Percentiles rank a stretch among this genome's conserved stretches.
phyloP scores from a whole-genome alignment of 2,888 invertebrate genomes.

The Microchrysa polita region DNA sequence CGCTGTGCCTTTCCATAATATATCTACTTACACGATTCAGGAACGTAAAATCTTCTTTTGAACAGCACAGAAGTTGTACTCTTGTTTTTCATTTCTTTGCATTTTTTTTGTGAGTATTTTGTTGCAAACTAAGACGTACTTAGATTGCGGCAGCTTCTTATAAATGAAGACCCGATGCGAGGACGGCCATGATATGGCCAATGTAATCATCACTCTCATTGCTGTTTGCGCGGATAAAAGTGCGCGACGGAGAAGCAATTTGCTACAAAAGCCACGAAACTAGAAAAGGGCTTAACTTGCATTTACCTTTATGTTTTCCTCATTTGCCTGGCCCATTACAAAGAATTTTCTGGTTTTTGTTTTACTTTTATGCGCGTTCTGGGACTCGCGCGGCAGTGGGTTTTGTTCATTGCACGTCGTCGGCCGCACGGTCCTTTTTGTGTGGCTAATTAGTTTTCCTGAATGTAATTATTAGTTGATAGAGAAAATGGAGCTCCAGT shows the following conservation, averaged over 20 bases:
- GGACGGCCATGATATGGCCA: conserved; percentile 18
- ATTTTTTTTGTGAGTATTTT: no score
- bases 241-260: background rate
- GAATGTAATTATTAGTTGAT: conserved; percentile 14
- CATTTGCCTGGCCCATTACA: background rate
- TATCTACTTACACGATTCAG: background rate
- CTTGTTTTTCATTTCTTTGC: background rate
- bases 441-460: conserved; percentile 1
- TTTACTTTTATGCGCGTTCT: no score
- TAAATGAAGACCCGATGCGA: conserved; percentile 1
- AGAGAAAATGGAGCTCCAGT: background rate
- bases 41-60: conserved; percentile 11
- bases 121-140: background rate
- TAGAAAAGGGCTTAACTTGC: background rate
- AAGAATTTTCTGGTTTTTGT: background rate
- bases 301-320: background rate
- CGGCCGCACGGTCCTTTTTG: background rate
- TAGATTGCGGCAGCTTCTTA: background rate
- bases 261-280: conserved; percentile 23
- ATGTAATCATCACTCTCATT: conserved; percentile 17
- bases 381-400: no score
- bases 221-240: conserved; percentile 7
- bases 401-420: background rate
- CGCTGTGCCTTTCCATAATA: no score
- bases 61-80: conserved; percentile 11